phyloP scores from a whole-genome alignment of 2,113 vertebrate species.

The Sinosuthora webbiana region DNA sequence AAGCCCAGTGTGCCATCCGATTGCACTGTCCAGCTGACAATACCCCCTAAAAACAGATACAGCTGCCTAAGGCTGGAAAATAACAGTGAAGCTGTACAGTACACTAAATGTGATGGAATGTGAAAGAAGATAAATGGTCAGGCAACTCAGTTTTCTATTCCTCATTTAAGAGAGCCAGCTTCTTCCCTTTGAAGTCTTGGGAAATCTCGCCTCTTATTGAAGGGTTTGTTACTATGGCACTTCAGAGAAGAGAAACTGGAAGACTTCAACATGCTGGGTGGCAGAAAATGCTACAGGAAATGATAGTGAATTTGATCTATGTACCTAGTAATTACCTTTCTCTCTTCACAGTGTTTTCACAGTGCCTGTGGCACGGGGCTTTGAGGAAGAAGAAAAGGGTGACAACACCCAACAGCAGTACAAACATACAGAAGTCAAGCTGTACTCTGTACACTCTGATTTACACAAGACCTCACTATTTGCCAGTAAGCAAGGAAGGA shows the following conservation, averaged over 20 bases:
- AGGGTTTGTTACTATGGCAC: constrained; percentile 41
- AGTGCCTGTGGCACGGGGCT: not conserved
- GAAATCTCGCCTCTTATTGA: not conserved
- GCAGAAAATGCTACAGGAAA: constrained; percentile 25
- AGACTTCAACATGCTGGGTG: not conserved
- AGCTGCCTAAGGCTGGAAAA: not conserved
- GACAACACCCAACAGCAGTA: constrained; percentile 30
- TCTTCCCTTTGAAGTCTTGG: not conserved
- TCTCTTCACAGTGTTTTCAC: constrained; percentile 33
- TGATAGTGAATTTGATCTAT: not conserved
- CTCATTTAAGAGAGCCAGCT: not conserved
- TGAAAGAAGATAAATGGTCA: constrained; percentile 15
- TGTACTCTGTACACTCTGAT: constrained; percentile 23
- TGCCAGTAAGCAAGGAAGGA: constrained; percentile 34
- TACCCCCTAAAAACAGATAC: not conserved
- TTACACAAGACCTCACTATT: constrained; percentile 17
- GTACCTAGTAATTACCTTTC: constrained; percentile 1
- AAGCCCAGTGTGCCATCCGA: not conserved
- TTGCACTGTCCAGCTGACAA: not conserved
- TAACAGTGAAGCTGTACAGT: not conserved
- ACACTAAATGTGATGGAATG: constrained; percentile 26
- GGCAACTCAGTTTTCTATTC: constrained; percentile 7
- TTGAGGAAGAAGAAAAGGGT: not conserved
- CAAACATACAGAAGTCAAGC: not conserved
- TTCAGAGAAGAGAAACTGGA: constrained; percentile 38